Conservation (phyloP, 2,888 invertebrate species). For the Odontomyia ornata region DNA sequence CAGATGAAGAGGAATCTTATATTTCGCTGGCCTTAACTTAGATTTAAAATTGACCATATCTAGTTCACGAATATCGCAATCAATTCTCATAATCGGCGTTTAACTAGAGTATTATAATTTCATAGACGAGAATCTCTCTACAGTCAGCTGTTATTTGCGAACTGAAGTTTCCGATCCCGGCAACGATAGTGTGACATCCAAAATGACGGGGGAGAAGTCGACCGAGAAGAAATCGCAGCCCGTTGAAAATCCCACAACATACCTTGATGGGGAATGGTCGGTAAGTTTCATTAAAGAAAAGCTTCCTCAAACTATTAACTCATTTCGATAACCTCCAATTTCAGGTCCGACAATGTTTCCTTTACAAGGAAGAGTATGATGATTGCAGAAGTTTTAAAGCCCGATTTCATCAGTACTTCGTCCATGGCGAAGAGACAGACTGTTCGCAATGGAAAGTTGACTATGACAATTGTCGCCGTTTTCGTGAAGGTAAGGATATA, state of each 20-base stretch:
- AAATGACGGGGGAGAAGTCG: conserved; percentile 8
- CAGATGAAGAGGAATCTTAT: too few relatives aligned
- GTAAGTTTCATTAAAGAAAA: conserved; percentile 29
- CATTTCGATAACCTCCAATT: not conserved
- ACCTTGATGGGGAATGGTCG: conserved; percentile 35
- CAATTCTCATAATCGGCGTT: too few relatives aligned
- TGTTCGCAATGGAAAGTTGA: conserved; percentile 85
- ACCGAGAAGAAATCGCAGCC: not conserved
- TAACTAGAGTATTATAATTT: too few relatives aligned
- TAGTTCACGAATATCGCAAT: too few relatives aligned
- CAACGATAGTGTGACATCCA: not conserved
- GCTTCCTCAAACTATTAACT: not conserved
- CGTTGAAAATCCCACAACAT: not conserved
- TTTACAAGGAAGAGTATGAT: conserved; percentile 83
- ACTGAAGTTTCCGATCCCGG: not conserved
- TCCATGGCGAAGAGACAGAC: conserved; percentile 76
- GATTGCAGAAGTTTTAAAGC: conserved; percentile 80
- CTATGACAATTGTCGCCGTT: conserved; percentile 77
- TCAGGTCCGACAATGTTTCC: conserved; percentile 80
- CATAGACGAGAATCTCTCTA: not conserved
- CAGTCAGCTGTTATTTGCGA: not conserved
- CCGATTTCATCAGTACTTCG: conserved; percentile 87
- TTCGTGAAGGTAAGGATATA: conserved; percentile 69
- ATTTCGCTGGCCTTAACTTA: too few relatives aligned
- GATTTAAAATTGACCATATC: too few relatives aligned